Evolutionary conservation across 2,113 vertebrate species (phyloP).

Genomic region (Pteropus alecto): DNA sequence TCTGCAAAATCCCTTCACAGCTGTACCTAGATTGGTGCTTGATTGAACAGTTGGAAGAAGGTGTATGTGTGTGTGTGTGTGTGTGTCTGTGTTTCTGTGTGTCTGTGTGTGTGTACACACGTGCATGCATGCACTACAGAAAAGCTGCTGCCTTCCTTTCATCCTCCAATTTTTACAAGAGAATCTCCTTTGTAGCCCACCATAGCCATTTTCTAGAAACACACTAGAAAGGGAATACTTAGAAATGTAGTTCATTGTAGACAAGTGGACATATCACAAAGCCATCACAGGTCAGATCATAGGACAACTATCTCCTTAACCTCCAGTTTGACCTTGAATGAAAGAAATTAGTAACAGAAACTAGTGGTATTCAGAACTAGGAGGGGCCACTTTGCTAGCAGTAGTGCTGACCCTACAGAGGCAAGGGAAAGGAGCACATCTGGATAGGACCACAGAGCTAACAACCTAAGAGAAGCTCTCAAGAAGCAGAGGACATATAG

Average conservation of each 20-base stretch:
- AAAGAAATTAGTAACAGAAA: slow-evolving; percentile 6
- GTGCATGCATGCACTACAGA: not conserved
- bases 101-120: fast-evolving
- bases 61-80: too few relatives aligned
- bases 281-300: not conserved
- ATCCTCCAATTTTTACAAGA: not conserved
- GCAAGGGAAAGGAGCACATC: not conserved
- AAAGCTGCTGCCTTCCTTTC: not conserved
- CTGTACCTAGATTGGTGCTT: not conserved
- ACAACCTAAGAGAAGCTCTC: not conserved
- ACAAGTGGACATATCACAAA: not conserved
- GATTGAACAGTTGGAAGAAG: not conserved
- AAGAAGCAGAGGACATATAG: not conserved
- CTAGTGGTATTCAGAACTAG: not conserved
- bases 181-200: not conserved
- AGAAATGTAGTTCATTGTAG: not conserved
- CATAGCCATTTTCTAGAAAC: not conserved
- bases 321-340: not conserved
- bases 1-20: not conserved
- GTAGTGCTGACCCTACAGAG: not conserved
- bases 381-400: not conserved
- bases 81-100: too few relatives aligned
- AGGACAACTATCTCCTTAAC: not conserved
- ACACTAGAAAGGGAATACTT: not conserved
- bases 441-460: not conserved